Conservation (phyloP, 92 coral and sea anemone species). For the Porites evermanni region DNA sequence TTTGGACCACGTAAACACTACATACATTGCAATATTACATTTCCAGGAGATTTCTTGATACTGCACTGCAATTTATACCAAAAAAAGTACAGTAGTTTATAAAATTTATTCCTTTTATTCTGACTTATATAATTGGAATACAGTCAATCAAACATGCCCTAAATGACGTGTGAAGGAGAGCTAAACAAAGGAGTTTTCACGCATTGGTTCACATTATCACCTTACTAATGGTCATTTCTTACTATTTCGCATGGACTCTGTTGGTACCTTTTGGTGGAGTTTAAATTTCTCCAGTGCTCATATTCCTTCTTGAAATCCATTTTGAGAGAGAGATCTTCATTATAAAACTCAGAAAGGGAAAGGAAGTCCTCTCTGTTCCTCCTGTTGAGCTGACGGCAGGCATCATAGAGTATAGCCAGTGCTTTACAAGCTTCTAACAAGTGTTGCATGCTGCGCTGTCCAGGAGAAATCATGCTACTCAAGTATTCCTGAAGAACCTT, state of each 20-base stretch:
- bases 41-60: too few species aligned
- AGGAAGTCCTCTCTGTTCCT: constrained; percentile 35
- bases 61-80: too few species aligned
- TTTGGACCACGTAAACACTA: too few species aligned
- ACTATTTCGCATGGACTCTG: background rate
- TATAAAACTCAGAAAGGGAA: constrained; percentile 82
- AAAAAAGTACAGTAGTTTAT: too few species aligned
- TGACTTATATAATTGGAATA: too few species aligned
- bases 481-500: constrained; percentile 84
- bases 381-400: constrained; percentile 46
- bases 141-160: too few species aligned
- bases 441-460: constrained; percentile 77
- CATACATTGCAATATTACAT: too few species aligned
- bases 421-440: constrained; percentile 77
- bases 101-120: too few species aligned
- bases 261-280: constrained; percentile 47
- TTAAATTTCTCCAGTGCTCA: constrained; percentile 77
- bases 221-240: too few species aligned
- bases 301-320: constrained; percentile 96
- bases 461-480: constrained; percentile 75
- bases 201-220: too few species aligned
- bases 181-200: too few species aligned
- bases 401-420: constrained; percentile 72
- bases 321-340: constrained; percentile 91
- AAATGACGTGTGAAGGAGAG: too few species aligned